Evolutionary conservation across 2,113 vertebrate genomes (phyloP).

Genomic region (Chaetops frenatus): DNA sequence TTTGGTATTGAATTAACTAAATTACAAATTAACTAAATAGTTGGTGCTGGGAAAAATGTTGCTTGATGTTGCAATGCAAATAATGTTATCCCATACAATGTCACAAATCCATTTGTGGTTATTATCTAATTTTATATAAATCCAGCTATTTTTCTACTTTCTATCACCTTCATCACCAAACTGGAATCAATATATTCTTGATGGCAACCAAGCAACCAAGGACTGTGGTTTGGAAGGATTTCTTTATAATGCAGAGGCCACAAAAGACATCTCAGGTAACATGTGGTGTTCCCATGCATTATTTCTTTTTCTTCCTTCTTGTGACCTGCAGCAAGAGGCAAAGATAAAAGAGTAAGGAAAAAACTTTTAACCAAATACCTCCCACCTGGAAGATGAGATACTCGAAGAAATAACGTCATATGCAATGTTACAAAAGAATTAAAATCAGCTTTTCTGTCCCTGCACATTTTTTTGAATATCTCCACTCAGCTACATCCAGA

Average conservation of each 20-base stretch:
- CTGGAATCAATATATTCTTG: neutral
- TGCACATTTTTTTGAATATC: neutral
- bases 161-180: neutral
- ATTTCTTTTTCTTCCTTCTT: neutral
- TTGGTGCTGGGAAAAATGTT: neutral
- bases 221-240: neutral
- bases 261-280: neutral
- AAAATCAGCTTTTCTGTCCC: neutral
- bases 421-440: neutral
- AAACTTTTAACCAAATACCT: neutral
- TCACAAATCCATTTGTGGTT: neutral
- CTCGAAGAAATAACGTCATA: neutral
- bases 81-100: neutral
- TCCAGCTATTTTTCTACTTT: neutral
- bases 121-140: neutral
- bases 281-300: neutral
- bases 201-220: neutral
- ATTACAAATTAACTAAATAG: neutral
- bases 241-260: neutral
- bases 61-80: neutral
- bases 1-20: neutral
- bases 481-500: neutral
- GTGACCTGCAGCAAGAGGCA: neutral
- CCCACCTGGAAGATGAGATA: neutral
- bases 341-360: neutral